Percentiles rank a stretch among this genome's conserved stretches.
Conservation (phyloP, 1,140 invertebrate genomes). For the Zaprionus inermis region DNA sequence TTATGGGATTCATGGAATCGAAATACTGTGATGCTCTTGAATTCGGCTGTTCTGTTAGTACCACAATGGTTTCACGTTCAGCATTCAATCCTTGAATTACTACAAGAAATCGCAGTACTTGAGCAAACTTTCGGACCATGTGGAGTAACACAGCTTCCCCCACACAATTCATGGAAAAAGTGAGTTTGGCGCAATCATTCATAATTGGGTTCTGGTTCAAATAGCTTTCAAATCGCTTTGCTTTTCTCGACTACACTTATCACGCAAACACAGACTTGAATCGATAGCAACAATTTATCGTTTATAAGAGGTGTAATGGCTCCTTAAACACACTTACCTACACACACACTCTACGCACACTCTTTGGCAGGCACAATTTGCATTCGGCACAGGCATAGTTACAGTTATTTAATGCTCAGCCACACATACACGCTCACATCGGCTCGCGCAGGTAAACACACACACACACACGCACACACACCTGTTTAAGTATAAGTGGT, state of each 20-base stretch:
- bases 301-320: constrained; percentile 53
- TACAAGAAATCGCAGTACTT: background rate
- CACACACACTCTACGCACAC: constrained; percentile 19
- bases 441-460: constrained; percentile 9
- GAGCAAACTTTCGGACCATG: background rate
- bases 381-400: constrained; percentile 63
- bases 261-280: constrained; percentile 37
- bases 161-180: background rate
- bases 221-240: background rate
- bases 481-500: constrained; percentile 51
- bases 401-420: constrained; percentile 66
- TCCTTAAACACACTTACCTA: constrained; percentile 25
- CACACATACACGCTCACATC: constrained; percentile 24
- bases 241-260: constrained; percentile 14
- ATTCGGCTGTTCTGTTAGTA: background rate
- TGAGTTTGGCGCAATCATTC: constrained; percentile 9
- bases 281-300: constrained; percentile 78
- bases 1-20: no score
- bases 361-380: constrained; percentile 54
- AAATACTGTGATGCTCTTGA: no score
- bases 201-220: constrained; percentile 48
- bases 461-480: constrained; percentile 16
- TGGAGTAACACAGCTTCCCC: background rate
- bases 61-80: background rate
- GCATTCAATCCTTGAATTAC: background rate